These are phyloP conservation scores for Petaurus breviceps DNA, from an alignment of 2,113 vertebrate genomes.

Conservation along the genomic window DNA sequence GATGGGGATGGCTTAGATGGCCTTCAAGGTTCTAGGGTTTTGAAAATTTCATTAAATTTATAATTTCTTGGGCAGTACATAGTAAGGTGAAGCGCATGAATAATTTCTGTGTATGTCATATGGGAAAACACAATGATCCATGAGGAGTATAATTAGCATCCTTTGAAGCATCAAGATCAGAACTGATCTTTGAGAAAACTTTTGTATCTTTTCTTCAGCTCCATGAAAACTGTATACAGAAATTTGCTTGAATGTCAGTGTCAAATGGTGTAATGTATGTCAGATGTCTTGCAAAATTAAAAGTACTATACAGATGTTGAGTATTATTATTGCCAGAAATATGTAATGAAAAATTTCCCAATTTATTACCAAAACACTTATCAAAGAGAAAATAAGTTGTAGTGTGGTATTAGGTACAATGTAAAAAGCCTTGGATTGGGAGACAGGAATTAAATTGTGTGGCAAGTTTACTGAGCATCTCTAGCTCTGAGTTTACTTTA, in stretches of 20 bases:
- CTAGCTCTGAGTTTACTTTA: background rate
- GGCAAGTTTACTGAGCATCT: background rate
- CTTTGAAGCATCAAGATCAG: conserved; percentile 33
- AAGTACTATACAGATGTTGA: background rate
- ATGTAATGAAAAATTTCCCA: background rate
- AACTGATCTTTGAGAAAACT: background rate
- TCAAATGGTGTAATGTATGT: background rate
- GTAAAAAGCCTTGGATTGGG: too few relatives aligned
- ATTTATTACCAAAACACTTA: background rate
- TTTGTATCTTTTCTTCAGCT: background rate
- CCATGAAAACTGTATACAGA: background rate
- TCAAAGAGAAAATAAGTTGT: background rate
- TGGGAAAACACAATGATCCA: conserved; percentile 28
- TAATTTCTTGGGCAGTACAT: conserved; percentile 17
- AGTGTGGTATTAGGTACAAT: background rate
- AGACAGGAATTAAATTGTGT: background rate
- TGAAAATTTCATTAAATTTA: conserved; percentile 53
- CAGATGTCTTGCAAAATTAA: background rate
- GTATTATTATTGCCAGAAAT: background rate
- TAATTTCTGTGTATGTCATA: conserved; percentile 36
- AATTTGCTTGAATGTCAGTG: background rate
- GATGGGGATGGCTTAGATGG: conserved; percentile 2
- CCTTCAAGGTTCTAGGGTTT: conserved; percentile 17
- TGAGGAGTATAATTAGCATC: background rate
- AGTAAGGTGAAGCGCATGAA: conserved; percentile 3